Base-by-base conservation (phyloP, 2,888 invertebrate species). In the Boloria selene region DNA sequence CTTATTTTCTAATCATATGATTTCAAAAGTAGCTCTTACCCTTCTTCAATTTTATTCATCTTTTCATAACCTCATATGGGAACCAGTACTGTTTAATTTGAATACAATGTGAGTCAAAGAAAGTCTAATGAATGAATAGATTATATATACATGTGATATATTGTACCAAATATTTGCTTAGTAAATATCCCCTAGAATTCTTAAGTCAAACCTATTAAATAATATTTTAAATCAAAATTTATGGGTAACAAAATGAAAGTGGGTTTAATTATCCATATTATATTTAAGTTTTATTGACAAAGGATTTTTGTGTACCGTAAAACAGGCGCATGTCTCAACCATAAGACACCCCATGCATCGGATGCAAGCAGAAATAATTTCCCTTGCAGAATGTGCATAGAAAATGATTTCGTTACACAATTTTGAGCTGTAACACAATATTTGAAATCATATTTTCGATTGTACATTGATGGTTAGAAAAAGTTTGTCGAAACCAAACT, bases 201-300 rank as follows among this genome's bases (percentile, higher is more conserved):
- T 49, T 17, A 17, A 49, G 38, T 17, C 26, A 38, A 59, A 38
- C 17, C 50, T 14, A 59, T 59, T 59, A 59, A 6, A 59, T 16
- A 49, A 38, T 13, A 47, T 53, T 54, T 10, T 4, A 38, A 16
- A 60, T 59, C 47, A 44, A 80, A 86, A 88, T 90, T 89, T 87
- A 89, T 87, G 72, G 79, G 77, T 54, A 45, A 63, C 70, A 67
- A 76, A 81, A 81, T 84, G 82, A 82, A 86, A 83, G 69, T 70
- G 62, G 73, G 75, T 78, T 87, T 84, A 86, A 88, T 86, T 86
- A 79, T 71, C 79, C 83, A 82, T 86, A 85, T 81, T 89, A 88
- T 86, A 85, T 87, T 84, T 82, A 90, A 90, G 86, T 88, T 85
- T 82, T 83, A 84, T 88, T 86, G 80, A 88, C 90, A 89, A 84